Evolutionary conservation across 2,888 invertebrate species (phyloP).

Genomic region (Drosophila siamana): DNA sequence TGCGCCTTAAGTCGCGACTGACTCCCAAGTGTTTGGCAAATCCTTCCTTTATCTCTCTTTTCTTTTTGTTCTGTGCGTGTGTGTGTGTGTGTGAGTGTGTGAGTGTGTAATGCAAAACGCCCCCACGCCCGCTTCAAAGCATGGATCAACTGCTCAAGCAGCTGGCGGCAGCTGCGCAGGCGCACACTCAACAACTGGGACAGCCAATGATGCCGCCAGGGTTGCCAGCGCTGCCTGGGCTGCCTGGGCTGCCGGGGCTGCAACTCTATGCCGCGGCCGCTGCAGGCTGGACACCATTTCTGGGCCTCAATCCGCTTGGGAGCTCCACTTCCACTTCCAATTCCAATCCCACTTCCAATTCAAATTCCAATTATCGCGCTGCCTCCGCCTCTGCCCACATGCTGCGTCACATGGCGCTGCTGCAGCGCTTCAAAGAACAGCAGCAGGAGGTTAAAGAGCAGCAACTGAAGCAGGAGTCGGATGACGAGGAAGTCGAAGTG

Average conservation of each 20-base stretch:
- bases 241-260: slow-evolving; percentile 86
- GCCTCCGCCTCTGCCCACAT: slow-evolving; percentile 52
- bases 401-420: slow-evolving; percentile 67
- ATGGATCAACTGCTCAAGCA: slow-evolving; percentile 86
- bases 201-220: slow-evolving; percentile 27
- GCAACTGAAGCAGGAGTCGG: not conserved
- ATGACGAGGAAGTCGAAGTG: not conserved
- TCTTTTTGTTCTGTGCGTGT: slow-evolving; percentile 2
- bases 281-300: slow-evolving; percentile 88
- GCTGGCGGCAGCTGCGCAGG: slow-evolving; percentile 86
- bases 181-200: slow-evolving; percentile 40
- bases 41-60: slow-evolving; percentile 2
- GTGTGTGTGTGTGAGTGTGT: not conserved
- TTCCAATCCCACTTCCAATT: too few relatives aligned
- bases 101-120: slow-evolving; percentile 42
- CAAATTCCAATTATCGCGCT: slow-evolving; percentile 21
- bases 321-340: not conserved
- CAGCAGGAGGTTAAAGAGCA: slow-evolving; percentile 18
- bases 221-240: slow-evolving; percentile 82
- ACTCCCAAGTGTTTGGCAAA: slow-evolving; percentile 9
- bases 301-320: slow-evolving; percentile 82
- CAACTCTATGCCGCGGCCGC: slow-evolving; percentile 90
- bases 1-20: not conserved
- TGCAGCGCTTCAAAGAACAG: slow-evolving; percentile 58
- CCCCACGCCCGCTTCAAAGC: slow-evolving; percentile 26